Evolutionary conservation across 2,113 vertebrate species (phyloP).

Genomic region (Gasterosteus nipponicus): DNA sequence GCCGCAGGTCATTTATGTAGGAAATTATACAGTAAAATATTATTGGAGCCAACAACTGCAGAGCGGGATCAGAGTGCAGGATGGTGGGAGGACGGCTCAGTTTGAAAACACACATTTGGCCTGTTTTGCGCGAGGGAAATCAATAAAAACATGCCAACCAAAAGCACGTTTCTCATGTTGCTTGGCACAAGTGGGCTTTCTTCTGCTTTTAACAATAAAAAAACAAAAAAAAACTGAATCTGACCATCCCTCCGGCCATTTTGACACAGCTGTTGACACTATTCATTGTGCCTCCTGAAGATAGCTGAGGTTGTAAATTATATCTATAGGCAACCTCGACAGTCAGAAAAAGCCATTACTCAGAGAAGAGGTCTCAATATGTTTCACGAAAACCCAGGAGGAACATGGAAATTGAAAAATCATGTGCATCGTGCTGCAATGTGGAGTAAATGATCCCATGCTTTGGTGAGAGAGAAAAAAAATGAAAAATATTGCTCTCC

Average conservation of each 20-base stretch:
- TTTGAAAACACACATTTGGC: neutral
- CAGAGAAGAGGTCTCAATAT: slow-evolving; percentile 62
- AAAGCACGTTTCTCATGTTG: neutral
- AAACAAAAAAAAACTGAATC: neutral
- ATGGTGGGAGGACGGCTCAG: neutral
- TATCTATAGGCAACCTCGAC: slow-evolving; percentile 47
- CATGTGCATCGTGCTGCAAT: slow-evolving; percentile 29
- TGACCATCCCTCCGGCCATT: slow-evolving; percentile 33
- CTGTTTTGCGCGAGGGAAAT: neutral
- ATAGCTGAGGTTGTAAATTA: slow-evolving; percentile 55
- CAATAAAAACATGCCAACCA: neutral
- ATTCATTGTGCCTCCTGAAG: slow-evolving; percentile 37
- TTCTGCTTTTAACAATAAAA: neutral
- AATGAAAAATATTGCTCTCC: slow-evolving; percentile 12
- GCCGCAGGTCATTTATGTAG: slow-evolving; percentile 73
- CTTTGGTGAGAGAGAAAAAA: slow-evolving; percentile 45
- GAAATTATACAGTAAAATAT: slow-evolving; percentile 80
- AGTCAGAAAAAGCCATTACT: slow-evolving; percentile 58
- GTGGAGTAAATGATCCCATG: slow-evolving; percentile 68
- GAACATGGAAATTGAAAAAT: slow-evolving; percentile 72
- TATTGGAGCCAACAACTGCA: slow-evolving; percentile 63
- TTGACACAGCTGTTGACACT: slow-evolving; percentile 47
- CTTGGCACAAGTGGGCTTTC: neutral
- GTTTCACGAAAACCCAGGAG: slow-evolving; percentile 63
- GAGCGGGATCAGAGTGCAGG: slow-evolving; percentile 11